Conservation (phyloP, 2,797 vertebrate genomes). For the Thaleichthys pacificus region DNA sequence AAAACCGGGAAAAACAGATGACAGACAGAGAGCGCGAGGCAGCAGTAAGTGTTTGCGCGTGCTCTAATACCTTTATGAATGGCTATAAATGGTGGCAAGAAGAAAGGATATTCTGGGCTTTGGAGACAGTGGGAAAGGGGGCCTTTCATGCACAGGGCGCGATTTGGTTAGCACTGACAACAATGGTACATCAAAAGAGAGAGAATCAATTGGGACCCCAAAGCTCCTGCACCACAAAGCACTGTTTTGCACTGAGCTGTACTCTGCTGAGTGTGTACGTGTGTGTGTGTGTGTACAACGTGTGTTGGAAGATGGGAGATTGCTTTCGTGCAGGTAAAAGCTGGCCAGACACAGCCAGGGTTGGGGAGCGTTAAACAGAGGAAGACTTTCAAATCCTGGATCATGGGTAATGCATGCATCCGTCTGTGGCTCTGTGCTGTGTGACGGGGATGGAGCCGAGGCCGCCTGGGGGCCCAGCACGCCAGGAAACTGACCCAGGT, state of each 20-base stretch:
- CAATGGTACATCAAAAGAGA: constrained; percentile 72
- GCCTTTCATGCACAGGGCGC: constrained; percentile 61
- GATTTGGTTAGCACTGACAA: constrained; percentile 72
- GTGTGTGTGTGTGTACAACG: constrained; percentile 1
- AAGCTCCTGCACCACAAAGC: constrained; percentile 32
- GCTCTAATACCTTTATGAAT: constrained; percentile 53
- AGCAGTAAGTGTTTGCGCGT: constrained; percentile 37
- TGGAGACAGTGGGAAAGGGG: constrained; percentile 49
- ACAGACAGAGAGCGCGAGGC: constrained; percentile 48
- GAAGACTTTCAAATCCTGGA: constrained; percentile 37
- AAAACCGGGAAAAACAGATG: constrained; percentile 13
- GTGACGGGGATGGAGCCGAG: not conserved
- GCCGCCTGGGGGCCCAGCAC: not conserved
- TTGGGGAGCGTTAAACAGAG: constrained; percentile 21
- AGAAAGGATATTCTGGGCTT: constrained; percentile 50
- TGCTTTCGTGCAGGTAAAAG: constrained; percentile 23
- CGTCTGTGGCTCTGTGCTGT: not conserved
- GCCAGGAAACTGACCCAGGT: not conserved
- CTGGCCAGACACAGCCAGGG: constrained; percentile 23
- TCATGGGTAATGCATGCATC: not conserved
- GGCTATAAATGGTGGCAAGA: constrained; percentile 43
- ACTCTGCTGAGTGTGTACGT: not conserved
- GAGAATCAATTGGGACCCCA: constrained; percentile 60
- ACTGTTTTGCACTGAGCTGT: constrained; percentile 1
- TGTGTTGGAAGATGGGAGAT: constrained; percentile 10